Base-by-base conservation (phyloP, 2,888 invertebrate species). In the Eudemis profundana region DNA sequence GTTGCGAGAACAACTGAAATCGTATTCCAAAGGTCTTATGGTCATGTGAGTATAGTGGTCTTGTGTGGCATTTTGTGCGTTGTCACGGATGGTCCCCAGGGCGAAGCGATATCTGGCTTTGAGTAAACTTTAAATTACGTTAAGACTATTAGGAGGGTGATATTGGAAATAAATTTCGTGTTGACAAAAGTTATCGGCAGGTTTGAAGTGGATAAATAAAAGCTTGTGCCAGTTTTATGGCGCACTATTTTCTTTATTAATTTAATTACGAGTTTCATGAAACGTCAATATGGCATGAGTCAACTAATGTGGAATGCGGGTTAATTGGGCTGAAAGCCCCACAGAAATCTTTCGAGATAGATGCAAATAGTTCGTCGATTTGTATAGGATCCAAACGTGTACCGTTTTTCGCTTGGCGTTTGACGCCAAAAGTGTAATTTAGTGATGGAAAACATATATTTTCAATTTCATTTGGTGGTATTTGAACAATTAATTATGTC, bases 131-230 rank as follows among this genome's bases (percentile, higher is more conserved):
- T 33, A 33, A 60, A 65, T 59, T 53, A 60, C 59, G 38, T 40
- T 60, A 65, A 60, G 59, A 65, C 65, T 53, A 51, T 65, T 65
- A 60, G 40, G 38, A 14, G 36, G 56, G 50, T n/a, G 36, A 38
- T 65, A 65, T 65, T 53, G 65, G 65, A 47, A 65, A 60, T 65
- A 59, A 59, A 59, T 53, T 65, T 53, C n/a, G 10, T 47, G 42
- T 42, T 57, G 19, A 33, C n/a, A 23, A 44, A 29, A n/a, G 4
- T n/a, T 46, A 46, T 56, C 7, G 38, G 29, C 29, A 29, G 42
- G 40, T 40, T 54, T n/a, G 10, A 10, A 50, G 19, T 17, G 23
- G 15, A 14, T 12, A 33, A 33, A 33, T 33, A 33, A 33, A 33
- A 33, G 10, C 33, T 33, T 33, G 8, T 33, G 33, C 4, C 46